Evolutionary conservation across 2,113 vertebrate species (phyloP).

Genomic region (Eupsittula cactorum): DNA sequence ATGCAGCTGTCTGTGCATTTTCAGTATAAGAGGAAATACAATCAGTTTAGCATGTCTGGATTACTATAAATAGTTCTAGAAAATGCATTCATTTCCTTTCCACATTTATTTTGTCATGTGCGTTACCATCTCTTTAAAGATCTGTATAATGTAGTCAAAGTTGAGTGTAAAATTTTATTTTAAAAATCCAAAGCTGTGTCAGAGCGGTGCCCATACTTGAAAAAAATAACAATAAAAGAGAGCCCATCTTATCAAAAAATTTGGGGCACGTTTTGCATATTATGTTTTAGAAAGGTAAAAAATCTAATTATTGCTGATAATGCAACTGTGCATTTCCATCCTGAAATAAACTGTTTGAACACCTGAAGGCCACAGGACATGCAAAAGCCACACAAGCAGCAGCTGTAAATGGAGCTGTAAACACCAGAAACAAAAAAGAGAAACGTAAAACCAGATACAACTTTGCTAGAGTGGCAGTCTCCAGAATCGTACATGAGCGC

Average conservation of each 20-base stretch:
- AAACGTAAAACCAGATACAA: slow-evolving; percentile 86
- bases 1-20: slow-evolving; percentile 20
- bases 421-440: slow-evolving; percentile 84
- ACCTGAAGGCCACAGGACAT: slow-evolving; percentile 90
- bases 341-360: slow-evolving; percentile 94
- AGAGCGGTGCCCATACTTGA: background rate
- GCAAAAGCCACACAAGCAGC: slow-evolving; percentile 72
- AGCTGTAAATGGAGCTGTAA: slow-evolving; percentile 37
- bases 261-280: background rate
- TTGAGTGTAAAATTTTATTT: background rate
- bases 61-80: slow-evolving; percentile 49
- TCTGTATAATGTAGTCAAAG: background rate
- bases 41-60: slow-evolving; percentile 51
- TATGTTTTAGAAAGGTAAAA: background rate
- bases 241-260: background rate
- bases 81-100: slow-evolving; percentile 54
- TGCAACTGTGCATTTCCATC: slow-evolving; percentile 86
- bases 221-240: background rate
- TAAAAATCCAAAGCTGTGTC: background rate
- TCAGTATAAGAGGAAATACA: slow-evolving; percentile 41
- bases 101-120: slow-evolving; percentile 30
- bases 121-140: background rate
- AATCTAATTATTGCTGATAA: background rate
- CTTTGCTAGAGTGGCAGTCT: background rate
- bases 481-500: background rate